Base-by-base conservation (phyloP, 1,140 invertebrate genomes). In the Nixonia krombeini region DNA sequence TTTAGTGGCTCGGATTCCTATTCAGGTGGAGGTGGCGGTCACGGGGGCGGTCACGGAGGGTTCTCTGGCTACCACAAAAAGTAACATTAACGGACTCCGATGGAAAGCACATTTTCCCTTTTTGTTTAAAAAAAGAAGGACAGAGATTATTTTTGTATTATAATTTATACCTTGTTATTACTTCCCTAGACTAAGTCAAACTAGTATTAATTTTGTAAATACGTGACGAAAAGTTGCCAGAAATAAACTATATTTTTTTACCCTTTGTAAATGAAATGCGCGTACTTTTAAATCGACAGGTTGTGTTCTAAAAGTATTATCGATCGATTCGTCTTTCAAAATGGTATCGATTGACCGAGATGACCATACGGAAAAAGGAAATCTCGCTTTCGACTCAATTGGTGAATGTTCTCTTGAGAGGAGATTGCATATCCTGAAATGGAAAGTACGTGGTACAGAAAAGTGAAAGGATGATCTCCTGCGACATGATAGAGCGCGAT, bases 381-480 rank as follows among this genome's bases (percentile, higher is more conserved):
- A 31, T 4, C 9, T 31, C 37, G 25, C 23, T 50, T 26, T 29
- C 35, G 4, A 44, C 16, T 38, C 13, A 63, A 58, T 55, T 4
- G 28, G 56, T 62, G 55, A 44, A 53, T 10, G 6, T 6, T 12
- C 29, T 51, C 47, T 35, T 40, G 15, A 2, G 18, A 4, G 40
- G 46, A 33, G 58, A 61, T 62, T 53, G 44, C 46, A 15, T 26
- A 26, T 8, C 40, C 47, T 31, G 58, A 58, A 63, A 59, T 58
- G 65, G 65, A 69, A 69, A 62, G 65, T 69, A 56, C 25, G 28
- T 37, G 37, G 37, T 0, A 49, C 58, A 50, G 49, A 40, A 68
- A 68, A 68, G 65, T 68, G 65, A 68, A 68, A 68, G 65, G 65
- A 68, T 68, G 52, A 68, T 62, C 57, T 62, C 10, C 23, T 28